Conservation (phyloP, 2,113 vertebrate genomes). For the Trichomycterus rosablanca region DNA sequence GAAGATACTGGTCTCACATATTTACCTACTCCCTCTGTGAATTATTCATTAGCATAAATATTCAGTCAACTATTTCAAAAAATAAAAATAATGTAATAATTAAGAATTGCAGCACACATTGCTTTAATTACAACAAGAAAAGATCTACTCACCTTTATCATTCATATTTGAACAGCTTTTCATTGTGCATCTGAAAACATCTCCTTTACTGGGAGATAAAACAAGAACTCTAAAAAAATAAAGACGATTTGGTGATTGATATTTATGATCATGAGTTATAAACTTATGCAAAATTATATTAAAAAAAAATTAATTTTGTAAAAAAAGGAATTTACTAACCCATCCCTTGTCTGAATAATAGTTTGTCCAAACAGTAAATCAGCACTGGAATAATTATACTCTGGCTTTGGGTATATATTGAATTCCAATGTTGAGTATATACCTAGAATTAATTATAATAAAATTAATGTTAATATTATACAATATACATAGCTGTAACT, state of each 20-base stretch:
- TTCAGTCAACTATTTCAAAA: neutral
- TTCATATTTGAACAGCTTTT: neutral
- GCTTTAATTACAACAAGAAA: neutral
- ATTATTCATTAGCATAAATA: neutral
- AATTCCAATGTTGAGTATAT: conserved; percentile 33
- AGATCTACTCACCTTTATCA: conserved; percentile 11
- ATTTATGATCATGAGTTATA: neutral
- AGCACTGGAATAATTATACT: conserved; percentile 1
- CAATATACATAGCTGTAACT: neutral
- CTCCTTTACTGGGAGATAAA: conserved; percentile 36
- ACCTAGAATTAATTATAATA: conserved; percentile 35
- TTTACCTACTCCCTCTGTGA: conserved; percentile 4
- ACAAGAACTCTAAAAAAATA: conserved; percentile 40
- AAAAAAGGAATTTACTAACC: conserved; percentile 27
- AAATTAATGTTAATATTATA: too few relatives aligned
- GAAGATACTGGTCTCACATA: conserved; percentile 40
- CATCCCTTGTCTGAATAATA: conserved; percentile 35
- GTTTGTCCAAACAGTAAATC: conserved; percentile 50
- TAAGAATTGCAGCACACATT: neutral
- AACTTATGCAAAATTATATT: neutral
- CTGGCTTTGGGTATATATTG: conserved; percentile 40
- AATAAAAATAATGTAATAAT: neutral
- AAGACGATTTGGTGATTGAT: neutral
- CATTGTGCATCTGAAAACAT: conserved; percentile 30
- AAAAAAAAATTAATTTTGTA: neutral